These are phyloP conservation scores for Leiothrix lutea DNA, from an alignment of 2,113 vertebrate genomes.

Conservation along the genomic window DNA sequence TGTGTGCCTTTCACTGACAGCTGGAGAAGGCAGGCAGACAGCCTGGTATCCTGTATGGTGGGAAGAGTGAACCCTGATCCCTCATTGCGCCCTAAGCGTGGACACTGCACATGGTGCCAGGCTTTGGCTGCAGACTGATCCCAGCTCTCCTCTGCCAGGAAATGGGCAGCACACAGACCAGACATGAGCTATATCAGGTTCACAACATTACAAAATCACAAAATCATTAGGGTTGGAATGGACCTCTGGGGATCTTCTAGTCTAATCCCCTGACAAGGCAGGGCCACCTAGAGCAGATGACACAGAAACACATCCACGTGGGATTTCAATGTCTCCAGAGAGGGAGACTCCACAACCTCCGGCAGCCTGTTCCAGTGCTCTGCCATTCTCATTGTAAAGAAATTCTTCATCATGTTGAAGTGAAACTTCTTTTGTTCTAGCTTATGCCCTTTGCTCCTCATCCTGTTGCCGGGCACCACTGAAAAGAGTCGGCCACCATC, in stretches of 20 bases:
- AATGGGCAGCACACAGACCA: background rate
- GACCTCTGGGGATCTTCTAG: background rate
- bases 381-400: background rate
- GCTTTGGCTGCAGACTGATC: background rate
- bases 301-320: background rate
- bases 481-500: background rate
- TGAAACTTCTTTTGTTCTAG: background rate
- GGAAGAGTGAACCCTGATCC: background rate
- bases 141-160: fast-evolving
- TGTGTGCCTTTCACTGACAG: fast-evolving
- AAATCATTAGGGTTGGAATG: background rate
- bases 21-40: background rate
- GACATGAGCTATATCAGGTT: fast-evolving
- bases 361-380: background rate
- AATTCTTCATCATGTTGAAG: background rate
- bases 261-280: background rate
- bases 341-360: background rate
- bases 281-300: background rate
- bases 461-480: background rate
- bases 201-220: background rate
- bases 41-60: fast-evolving
- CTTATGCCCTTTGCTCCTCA: background rate
- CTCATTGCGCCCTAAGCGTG: fast-evolving
- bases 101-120: background rate
- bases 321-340: background rate